These are phyloP conservation scores for Leptopilina boulardi DNA, from an alignment of 1,140 invertebrate species.

Conservation along the genomic window DNA sequence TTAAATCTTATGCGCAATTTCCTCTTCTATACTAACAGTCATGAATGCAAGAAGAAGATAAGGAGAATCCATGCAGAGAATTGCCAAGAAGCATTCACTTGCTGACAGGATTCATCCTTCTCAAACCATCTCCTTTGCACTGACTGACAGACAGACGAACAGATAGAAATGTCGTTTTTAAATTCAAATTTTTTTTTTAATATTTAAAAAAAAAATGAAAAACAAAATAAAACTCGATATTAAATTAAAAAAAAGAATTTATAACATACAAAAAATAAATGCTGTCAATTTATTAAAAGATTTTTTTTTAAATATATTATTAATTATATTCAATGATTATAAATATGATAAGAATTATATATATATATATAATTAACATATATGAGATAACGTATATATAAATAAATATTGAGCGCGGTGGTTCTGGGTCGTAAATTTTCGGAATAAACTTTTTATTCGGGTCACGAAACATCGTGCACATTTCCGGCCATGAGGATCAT, in stretches of 20 bases:
- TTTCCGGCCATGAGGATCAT: neutral
- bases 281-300: neutral
- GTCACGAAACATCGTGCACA: slow-evolving; percentile 15
- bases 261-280: too few relatives aligned
- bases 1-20: slow-evolving; percentile 47
- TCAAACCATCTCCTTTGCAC: neutral
- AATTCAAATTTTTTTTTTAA: neutral
- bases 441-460: neutral
- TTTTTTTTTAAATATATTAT: neutral
- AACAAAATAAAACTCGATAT: neutral
- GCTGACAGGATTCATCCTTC: slow-evolving; percentile 1
- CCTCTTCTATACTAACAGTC: slow-evolving; percentile 23
- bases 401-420: neutral
- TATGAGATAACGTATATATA: neutral
- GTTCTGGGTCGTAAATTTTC: neutral
- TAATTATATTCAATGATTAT: neutral
- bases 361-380: neutral
- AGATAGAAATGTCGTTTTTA: neutral
- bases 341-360: neutral
- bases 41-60: neutral
- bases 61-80: slow-evolving; percentile 6
- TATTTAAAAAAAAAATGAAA: too few relatives aligned
- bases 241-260: neutral
- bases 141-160: neutral
- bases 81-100: neutral